Conservation (phyloP, 2,888 invertebrate species). For the Beris chalybata region DNA sequence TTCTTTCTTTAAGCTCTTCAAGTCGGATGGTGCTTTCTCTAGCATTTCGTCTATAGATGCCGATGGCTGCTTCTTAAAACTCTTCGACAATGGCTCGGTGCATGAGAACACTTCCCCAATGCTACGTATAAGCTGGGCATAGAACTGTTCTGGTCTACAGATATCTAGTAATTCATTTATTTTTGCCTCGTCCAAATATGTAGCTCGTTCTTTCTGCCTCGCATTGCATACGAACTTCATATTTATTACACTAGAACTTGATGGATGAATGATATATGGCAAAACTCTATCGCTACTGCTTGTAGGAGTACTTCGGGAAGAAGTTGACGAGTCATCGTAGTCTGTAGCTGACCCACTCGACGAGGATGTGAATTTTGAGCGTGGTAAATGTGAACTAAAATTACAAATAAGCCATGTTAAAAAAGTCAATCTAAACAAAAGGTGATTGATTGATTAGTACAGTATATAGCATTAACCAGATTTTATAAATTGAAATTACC, state of each 20-base stretch:
- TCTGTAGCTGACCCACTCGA: slow-evolving; percentile 28
- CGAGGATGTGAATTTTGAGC: slow-evolving; percentile 33
- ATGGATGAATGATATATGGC: slow-evolving; percentile 24
- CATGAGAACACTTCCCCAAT: slow-evolving; percentile 76
- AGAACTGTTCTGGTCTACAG: slow-evolving; percentile 69
- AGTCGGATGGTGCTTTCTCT: slow-evolving; percentile 60
- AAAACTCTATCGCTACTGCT: slow-evolving; percentile 28
- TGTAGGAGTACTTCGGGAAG: slow-evolving; percentile 29
- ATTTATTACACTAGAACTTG: slow-evolving; percentile 26
- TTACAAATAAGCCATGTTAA: background rate
- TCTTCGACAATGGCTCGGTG: slow-evolving; percentile 70
- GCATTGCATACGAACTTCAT: slow-evolving; percentile 18
- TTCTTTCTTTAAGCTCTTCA: slow-evolving; percentile 68
- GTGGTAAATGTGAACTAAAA: slow-evolving; percentile 36
- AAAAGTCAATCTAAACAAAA: background rate
- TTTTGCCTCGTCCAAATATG: slow-evolving; percentile 63
- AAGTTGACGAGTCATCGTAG: slow-evolving; percentile 31
- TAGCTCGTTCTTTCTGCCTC: slow-evolving; percentile 34
- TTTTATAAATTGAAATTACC: too few relatives aligned
- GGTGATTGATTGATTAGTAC: too few relatives aligned
- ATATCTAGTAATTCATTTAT: slow-evolving; percentile 74
- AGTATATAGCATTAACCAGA: too few relatives aligned
- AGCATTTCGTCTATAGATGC: slow-evolving; percentile 60
- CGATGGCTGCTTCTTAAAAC: slow-evolving; percentile 63
- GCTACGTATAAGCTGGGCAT: slow-evolving; percentile 72